Evolutionary conservation across 1,140 invertebrate genomes (phyloP).

Genomic region (Drosophila pectinifera): DNA sequence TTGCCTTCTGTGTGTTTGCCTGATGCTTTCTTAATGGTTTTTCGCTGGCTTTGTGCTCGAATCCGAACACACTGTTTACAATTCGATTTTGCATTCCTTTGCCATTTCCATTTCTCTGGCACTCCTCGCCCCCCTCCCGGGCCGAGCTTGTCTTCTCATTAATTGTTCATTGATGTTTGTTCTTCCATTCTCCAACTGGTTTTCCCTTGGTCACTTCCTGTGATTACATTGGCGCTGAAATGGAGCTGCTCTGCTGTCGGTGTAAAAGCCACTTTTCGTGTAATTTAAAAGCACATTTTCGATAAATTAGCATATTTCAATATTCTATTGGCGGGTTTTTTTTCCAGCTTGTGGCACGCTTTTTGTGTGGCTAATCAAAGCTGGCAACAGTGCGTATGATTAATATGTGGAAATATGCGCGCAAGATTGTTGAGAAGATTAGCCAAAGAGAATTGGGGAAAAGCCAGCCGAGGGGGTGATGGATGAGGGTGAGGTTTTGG

Average conservation of each 20-base stretch:
- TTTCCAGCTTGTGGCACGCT: too few relatives aligned
- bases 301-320: conserved; percentile 5
- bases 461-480: too few relatives aligned
- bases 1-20: conserved; percentile 23
- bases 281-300: conserved; percentile 15
- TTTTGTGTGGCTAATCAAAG: conserved; percentile 31
- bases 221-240: conserved; percentile 25
- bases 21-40: conserved; percentile 39
- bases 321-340: too few relatives aligned
- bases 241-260: neutral
- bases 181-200: conserved; percentile 30
- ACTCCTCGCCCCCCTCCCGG: conserved; percentile 3
- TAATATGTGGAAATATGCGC: conserved; percentile 64
- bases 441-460: conserved; percentile 4
- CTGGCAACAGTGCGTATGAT: conserved; percentile 72
- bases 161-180: conserved; percentile 48
- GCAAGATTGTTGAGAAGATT: conserved; percentile 25
- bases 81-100: conserved; percentile 55
- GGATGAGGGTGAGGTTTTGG: conserved; percentile 16
- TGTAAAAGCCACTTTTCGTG: conserved; percentile 7
- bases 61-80: conserved; percentile 49
- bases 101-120: conserved; percentile 38
- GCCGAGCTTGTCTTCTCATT: conserved; percentile 39
- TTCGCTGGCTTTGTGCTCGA: conserved; percentile 43
- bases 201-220: conserved; percentile 29